Evolutionary conservation across 2,888 invertebrate species (phyloP), one percentile per base, ranked within the genome.

Genomic region (Branchinecta sandiegonensis): DNA sequence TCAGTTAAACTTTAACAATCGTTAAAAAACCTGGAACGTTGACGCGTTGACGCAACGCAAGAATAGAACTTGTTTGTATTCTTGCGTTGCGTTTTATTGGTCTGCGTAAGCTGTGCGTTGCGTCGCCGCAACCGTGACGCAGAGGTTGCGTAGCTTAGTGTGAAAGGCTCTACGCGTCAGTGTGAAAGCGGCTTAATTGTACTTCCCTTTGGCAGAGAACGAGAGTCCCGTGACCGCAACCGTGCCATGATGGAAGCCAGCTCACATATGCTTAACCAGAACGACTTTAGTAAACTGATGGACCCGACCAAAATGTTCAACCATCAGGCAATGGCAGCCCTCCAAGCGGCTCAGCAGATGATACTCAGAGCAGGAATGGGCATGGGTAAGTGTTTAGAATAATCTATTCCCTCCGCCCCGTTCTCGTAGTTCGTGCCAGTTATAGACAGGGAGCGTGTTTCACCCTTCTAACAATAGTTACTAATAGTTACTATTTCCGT

Each of bases 261-360:
- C 37, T 37, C 37, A 5, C 56, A 56, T 9, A 14, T 56, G 17
- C 14, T n/a, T 7, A 56, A 17, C 17, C 56, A n/a, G 8, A 56
- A 56, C 66, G 73, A 73, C 66, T 69, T 72, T 12, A 65, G 72
- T 47, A 71, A 71, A 56, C 69, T 73, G n/a, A 71, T 72, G 17
- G 69, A 69, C 37, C 69, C 69, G 10, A 68, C 69, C 13, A 69
- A 69, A 65, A 65, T 69, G 13, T 69, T 69, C 37, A 50, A 67
- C 46, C 72, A 71, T n/a, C 72, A 71, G 47, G 67, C 70, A 14
- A 69, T 69, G 56, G 70, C 68, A 11, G 65, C 70, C 13, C 46
- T 48, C 8, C 66, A 70, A 69, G 69, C 74, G 71, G 69, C 72
- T 14, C 66, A 66, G 70, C 71, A 56, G 71, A 71, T 68, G 48